Evolutionary conservation across 92 coral and sea anemone genomes (phyloP).

Genomic region (Desmophyllum pertusum): DNA sequence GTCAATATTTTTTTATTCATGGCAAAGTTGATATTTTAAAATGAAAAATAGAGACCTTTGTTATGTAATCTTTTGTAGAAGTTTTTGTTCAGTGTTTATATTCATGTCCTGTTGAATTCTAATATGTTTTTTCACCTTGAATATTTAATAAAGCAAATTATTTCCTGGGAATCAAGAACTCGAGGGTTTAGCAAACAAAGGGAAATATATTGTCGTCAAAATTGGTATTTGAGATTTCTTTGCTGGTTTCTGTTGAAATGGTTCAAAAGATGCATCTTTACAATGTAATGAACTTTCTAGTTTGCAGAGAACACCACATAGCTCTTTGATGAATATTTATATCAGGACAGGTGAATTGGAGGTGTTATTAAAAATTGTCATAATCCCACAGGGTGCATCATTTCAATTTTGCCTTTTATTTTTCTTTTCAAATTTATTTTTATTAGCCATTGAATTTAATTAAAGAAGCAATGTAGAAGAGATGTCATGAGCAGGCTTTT

Average conservation of each 20-base stretch:
- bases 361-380: not conserved
- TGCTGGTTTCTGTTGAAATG: not conserved
- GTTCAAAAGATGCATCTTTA: not conserved
- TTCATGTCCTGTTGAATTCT: not conserved
- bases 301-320: not conserved
- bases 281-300: slow-evolving; percentile 14
- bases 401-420: not conserved
- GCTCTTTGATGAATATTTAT: not conserved
- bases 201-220: not conserved
- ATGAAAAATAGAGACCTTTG: not conserved
- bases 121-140: not conserved
- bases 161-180: not conserved
- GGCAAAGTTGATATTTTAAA: not conserved
- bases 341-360: not conserved
- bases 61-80: no score
- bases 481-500: not conserved
- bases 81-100: not conserved
- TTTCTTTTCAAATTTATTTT: not conserved
- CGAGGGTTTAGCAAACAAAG: not conserved
- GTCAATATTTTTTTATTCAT: not conserved
- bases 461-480: not conserved
- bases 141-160: not conserved
- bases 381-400: not conserved
- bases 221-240: not conserved
- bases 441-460: not conserved